Evolutionary conservation across 2,888 invertebrate species (phyloP).

Genomic region (Lepidonotus clava): DNA sequence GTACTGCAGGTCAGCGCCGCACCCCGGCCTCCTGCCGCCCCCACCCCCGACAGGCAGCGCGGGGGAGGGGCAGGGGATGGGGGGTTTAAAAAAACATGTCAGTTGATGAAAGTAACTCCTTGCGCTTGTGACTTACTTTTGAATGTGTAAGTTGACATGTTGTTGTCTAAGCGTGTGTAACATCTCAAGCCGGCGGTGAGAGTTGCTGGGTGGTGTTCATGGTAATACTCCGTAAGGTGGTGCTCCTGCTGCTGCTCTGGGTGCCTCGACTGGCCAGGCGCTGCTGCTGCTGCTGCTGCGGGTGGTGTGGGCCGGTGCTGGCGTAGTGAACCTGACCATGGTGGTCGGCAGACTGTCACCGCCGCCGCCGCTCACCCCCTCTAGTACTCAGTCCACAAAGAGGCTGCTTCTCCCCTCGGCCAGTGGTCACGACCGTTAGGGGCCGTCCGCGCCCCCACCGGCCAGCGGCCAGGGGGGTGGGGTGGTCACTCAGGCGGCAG

Average conservation of each 20-base stretch:
- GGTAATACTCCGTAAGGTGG: constrained; percentile 6
- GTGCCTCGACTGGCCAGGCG: background rate
- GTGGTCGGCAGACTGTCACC: constrained; percentile 43
- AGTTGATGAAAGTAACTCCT: too few species aligned
- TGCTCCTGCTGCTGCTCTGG: background rate
- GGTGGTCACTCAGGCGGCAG: constrained; percentile 35
- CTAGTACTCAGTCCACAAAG: constrained; percentile 45
- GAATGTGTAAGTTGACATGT: constrained; percentile 49
- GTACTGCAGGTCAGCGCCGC: constrained; percentile 41
- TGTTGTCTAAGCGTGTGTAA: constrained; percentile 7
- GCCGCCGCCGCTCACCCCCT: background rate
- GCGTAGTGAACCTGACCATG: constrained; percentile 44
- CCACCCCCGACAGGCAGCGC: background rate
- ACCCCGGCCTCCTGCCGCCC: background rate
- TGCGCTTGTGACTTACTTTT: constrained; percentile 48
- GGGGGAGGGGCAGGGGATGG: too few species aligned
- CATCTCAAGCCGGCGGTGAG: constrained; percentile 35
- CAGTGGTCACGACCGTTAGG: constrained; percentile 51
- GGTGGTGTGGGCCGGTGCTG: constrained; percentile 24
- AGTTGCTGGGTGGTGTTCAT: constrained; percentile 1
- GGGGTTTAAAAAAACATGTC: too few species aligned
- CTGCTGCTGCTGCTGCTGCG: background rate
- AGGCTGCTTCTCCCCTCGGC: constrained; percentile 28
- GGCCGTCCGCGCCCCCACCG: constrained; percentile 41
- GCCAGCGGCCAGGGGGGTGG: background rate